Evolutionary conservation across 2,113 vertebrate species (phyloP).

Genomic region (Rostratula benghalensis): DNA sequence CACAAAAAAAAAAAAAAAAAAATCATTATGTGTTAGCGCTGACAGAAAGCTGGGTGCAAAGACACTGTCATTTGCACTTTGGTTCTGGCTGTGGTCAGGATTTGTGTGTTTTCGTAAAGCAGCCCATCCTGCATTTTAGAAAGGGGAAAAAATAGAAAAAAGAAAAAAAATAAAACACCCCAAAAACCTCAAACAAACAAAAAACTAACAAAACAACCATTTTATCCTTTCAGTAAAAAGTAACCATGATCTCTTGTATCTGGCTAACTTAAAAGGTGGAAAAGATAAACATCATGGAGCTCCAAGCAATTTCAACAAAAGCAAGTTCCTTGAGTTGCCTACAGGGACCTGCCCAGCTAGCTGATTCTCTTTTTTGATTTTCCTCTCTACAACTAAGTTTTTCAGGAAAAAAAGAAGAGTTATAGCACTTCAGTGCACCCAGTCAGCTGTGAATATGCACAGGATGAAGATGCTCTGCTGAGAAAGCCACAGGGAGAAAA

Average conservation of each 20-base stretch:
- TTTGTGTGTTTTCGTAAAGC: not conserved
- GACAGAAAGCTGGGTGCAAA: not conserved
- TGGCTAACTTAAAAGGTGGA: not conserved
- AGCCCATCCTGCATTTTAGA: not conserved
- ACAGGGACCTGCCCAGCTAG: not conserved
- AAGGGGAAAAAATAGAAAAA: not conserved
- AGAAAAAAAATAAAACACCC: too few species aligned
- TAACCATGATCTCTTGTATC: not conserved
- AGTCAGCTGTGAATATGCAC: slow-evolving; percentile 21
- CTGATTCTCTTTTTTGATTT: not conserved
- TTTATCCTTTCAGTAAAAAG: not conserved
- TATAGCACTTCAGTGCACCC: not conserved
- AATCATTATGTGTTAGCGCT: not conserved
- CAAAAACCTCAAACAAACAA: too few species aligned
- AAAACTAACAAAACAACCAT: not conserved
- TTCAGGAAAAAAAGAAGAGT: not conserved
- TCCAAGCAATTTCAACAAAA: slow-evolving; percentile 6
- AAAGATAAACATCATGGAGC: slow-evolving; percentile 9
- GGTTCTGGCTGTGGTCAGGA: not conserved
- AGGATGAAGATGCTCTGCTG: not conserved
- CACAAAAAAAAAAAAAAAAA: too few species aligned
- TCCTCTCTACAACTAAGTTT: not conserved
- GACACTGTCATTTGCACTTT: not conserved
- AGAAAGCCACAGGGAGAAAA: slow-evolving; percentile 24
- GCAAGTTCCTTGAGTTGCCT: not conserved